Base-by-base conservation (phyloP, 1,140 invertebrate genomes). In the Agraylea sexmaculata region DNA sequence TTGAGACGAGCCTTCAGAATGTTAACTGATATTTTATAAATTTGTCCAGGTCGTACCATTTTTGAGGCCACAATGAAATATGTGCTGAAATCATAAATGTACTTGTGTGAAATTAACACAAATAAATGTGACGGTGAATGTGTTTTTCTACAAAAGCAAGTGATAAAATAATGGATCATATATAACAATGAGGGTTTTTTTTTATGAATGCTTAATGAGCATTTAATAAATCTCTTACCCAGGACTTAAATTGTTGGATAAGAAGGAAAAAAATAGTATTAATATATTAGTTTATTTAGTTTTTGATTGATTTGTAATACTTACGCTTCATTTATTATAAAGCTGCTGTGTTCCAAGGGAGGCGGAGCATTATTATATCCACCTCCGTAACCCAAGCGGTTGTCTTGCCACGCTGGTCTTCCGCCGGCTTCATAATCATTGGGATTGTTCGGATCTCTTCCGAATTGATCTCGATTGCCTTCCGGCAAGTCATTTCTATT, bases 11-110 rank as follows among this genome's bases (percentile, higher is more conserved):
- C 75, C 45, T 77, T 69, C 11, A 89, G 64, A 22, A 92, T 77
- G 31, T 79, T 83, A 0, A 86, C 86, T 0, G 77, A 77, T 1
- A 91, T 73, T 47, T 83, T 74, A 55, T 90, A 93, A 6, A 91
- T 74, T 50, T 90, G 83, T 2, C 83, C 83, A 1, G 88, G 87
- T 15, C 88, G 69, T 2, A 92, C 79, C 73, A 88, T 81, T 37
- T 74, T 71, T 11, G 86, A 88, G 2, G 87, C 83, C 12, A 91
- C 80, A 34, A 92, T 74, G 51, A 93, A 88, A 56, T 91, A 92
- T 15, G 82, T 83, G 31, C 83, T 87, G 62, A 30, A 51, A 51
- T 31, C 15, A 17, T 32, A 49, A 42, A 58, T 50, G 25, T 43
- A 40, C 15, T 16, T 29, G 44, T 25, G 37, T n/a, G 2, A 45